phyloP scores from a whole-genome alignment of 2,113 vertebrate genomes.

The Isichthys henryi region DNA sequence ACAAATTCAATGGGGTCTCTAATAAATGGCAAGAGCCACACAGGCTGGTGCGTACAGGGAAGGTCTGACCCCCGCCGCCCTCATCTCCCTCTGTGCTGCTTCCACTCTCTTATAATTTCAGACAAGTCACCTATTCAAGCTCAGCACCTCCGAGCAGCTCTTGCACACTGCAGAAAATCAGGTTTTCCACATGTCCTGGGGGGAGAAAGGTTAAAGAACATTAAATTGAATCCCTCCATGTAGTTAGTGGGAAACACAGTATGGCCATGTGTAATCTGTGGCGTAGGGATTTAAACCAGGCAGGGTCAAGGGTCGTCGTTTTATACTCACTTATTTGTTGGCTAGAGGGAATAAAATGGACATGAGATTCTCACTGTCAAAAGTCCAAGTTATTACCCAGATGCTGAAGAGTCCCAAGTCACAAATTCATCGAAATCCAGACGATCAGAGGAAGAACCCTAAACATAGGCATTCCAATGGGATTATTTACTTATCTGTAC shows the following conservation, averaged over 20 bases:
- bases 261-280: not conserved
- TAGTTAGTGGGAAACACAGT: not conserved
- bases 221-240: not conserved
- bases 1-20: constrained; percentile 8
- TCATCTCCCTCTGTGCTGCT: not conserved
- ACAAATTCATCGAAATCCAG: not conserved
- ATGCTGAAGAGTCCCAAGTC: not conserved
- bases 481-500: not conserved
- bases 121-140: not conserved
- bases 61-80: not conserved
- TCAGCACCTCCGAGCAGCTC: not conserved
- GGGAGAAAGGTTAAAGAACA: not conserved
- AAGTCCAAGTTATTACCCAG: not conserved
- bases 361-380: not conserved
- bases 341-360: not conserved
- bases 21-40: not conserved
- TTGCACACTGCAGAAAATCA: not conserved
- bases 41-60: not conserved
- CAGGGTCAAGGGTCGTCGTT: not conserved
- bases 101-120: not conserved
- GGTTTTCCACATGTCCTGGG: not conserved
- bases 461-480: not conserved
- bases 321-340: not conserved
- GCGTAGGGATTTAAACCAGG: not conserved
- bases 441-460: not conserved